phyloP scores from a whole-genome alignment of 2,113 vertebrate species.

The Suricata suricatta region DNA sequence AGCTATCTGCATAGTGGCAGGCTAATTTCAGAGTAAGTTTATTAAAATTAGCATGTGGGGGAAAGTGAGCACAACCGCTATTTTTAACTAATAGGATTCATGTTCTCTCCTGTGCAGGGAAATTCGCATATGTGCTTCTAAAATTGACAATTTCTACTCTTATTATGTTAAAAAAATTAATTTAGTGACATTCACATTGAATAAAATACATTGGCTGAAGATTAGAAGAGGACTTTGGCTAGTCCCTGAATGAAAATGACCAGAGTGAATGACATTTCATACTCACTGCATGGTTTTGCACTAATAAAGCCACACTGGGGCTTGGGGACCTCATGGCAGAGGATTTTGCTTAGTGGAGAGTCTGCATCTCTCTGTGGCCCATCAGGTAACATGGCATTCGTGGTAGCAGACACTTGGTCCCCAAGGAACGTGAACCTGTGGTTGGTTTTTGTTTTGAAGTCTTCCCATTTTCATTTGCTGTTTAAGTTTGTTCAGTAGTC shows the following conservation, averaged over 20 bases:
- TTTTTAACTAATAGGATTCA: conserved; percentile 80
- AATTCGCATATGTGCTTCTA: conserved; percentile 73
- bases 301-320: not conserved
- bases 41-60: conserved; percentile 78
- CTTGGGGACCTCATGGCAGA: not conserved
- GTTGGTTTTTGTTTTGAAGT: conserved; percentile 9
- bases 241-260: conserved; percentile 62
- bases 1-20: conserved; percentile 75
- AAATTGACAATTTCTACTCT: conserved; percentile 75
- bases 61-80: conserved; percentile 67
- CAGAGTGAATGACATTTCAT: not conserved
- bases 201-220: conserved; percentile 52
- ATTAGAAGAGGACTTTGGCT: conserved; percentile 30
- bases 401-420: not conserved
- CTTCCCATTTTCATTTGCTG: not conserved
- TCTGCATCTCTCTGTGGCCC: not conserved
- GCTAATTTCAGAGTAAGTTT: conserved; percentile 80
- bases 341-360: not conserved
- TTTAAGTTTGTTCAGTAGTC: not conserved
- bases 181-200: conserved; percentile 63
- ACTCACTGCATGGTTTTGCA: not conserved
- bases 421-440: not conserved
- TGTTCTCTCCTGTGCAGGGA: conserved; percentile 75
- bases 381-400: not conserved
- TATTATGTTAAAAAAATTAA: conserved; percentile 73